Conservation (phyloP, 2,113 vertebrate genomes). For the Pholis gunnellus region DNA sequence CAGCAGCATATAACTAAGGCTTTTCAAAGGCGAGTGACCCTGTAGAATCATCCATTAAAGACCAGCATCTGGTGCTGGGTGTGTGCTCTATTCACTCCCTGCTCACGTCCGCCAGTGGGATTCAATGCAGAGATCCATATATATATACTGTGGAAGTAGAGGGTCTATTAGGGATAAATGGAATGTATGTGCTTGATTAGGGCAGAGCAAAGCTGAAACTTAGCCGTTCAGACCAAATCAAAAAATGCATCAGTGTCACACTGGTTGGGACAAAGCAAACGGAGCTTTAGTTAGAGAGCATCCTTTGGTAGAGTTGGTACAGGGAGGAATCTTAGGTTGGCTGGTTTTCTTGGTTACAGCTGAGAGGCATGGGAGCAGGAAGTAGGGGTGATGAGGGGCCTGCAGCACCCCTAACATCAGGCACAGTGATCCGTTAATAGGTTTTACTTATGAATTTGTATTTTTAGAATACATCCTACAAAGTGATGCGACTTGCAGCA, state of each 20-base stretch:
- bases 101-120: neutral
- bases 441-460: neutral
- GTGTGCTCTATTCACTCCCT: neutral
- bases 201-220: neutral
- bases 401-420: neutral
- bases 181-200: neutral
- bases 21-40: neutral
- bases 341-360: neutral
- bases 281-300: conserved; percentile 14
- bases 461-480: neutral
- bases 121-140: conserved; percentile 4
- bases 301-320: neutral
- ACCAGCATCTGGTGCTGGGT: neutral
- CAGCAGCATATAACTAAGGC: neutral
- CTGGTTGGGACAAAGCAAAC: conserved; percentile 16
- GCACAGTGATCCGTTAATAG: neutral
- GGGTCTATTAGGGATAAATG: conserved; percentile 11
- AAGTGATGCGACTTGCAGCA: neutral
- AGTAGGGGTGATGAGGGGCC: neutral
- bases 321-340: neutral
- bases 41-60: conserved; percentile 7
- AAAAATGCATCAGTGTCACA: neutral
- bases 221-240: conserved; percentile 14
- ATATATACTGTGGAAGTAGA: neutral
- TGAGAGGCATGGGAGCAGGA: neutral